Evolutionary conservation across 2,113 vertebrate genomes (phyloP), one percentile per base, ranked within the genome.

Genomic region (Cervus canadensis): DNA sequence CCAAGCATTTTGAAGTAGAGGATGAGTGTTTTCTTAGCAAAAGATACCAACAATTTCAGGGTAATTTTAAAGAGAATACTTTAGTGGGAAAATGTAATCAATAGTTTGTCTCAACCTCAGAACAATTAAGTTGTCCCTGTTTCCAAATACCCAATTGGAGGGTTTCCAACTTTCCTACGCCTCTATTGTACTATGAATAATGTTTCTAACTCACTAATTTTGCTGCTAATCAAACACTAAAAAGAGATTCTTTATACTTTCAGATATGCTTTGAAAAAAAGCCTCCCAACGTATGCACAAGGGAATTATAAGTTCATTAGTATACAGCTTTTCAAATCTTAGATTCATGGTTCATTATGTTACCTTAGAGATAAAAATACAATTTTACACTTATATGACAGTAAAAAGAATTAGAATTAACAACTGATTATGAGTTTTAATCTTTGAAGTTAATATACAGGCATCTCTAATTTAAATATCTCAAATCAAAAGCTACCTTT

Each of bases 221-320:
- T 98, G 96, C 97, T 98, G 93, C 93, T 98, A 98, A 98, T 99
- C 98, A 99, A 98, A 98, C 79, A 98, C 97, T 95, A 97, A 98
- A 98, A 97, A 96, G 90, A 97, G 94, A 97, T 89, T 98, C 98
- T 98, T 97, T 98, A 98, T 95, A 84, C 25, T 97, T 98, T 97
- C 98, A 98, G 97, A 98, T 98, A 98, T 50, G 94, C 95, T 98
- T 98, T 98, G 86, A 74, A 36, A 96, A 81, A 56, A 97, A 87
- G 74, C 57, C 60, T 98, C 96, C 89, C 95, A 50, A 94, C 54
- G 85, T 96, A 81, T 78, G 85, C 56, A 95, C 88, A 98, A 97
- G 64, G 76, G 97, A 99, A 98, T 97, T 98, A 89, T 45, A 98
- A 98, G 95, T 98, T 98, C 90, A 97, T 95, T 91, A 89, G 89